phyloP scores from a whole-genome alignment of 2,113 vertebrate genomes.

The Ctenodactylus gundi region DNA sequence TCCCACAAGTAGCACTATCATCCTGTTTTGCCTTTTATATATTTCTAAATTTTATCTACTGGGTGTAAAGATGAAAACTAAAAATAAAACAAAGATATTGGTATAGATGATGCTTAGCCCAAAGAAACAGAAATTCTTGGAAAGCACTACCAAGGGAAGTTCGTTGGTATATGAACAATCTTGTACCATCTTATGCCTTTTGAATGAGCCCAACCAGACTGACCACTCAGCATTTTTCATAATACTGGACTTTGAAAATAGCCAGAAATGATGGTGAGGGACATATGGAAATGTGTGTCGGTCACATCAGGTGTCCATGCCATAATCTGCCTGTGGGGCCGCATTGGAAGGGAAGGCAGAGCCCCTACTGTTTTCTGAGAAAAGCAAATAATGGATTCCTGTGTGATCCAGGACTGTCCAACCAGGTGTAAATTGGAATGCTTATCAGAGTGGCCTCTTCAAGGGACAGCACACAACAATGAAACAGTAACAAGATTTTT shows the following conservation, averaged over 20 bases:
- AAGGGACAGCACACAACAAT: not conserved
- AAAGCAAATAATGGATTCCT: accelerated
- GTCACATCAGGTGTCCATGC: not conserved
- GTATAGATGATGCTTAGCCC: not conserved
- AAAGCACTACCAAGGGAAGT: too few species aligned
- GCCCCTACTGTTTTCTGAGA: not conserved
- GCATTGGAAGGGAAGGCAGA: not conserved
- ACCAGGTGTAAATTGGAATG: not conserved
- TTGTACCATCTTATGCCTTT: too few species aligned
- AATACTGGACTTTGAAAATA: not conserved
- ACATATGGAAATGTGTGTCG: not conserved
- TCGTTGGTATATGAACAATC: not conserved
- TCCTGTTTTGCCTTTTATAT: not conserved
- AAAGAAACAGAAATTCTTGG: not conserved
- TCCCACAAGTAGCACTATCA: not conserved
- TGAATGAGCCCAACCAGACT: accelerated
- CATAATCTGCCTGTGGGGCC: not conserved
- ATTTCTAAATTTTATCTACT: conserved; percentile 10
- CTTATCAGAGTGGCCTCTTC: not conserved
- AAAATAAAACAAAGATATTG: conserved; percentile 14
- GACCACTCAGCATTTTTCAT: not conserved
- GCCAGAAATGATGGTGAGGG: not conserved
- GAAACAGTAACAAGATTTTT: not conserved
- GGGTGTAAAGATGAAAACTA: not conserved
- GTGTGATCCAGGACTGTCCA: not conserved